Evolutionary conservation across 2,113 vertebrate genomes (phyloP), one percentile per base, ranked within the genome.

Genomic region (Calypte anna): DNA sequence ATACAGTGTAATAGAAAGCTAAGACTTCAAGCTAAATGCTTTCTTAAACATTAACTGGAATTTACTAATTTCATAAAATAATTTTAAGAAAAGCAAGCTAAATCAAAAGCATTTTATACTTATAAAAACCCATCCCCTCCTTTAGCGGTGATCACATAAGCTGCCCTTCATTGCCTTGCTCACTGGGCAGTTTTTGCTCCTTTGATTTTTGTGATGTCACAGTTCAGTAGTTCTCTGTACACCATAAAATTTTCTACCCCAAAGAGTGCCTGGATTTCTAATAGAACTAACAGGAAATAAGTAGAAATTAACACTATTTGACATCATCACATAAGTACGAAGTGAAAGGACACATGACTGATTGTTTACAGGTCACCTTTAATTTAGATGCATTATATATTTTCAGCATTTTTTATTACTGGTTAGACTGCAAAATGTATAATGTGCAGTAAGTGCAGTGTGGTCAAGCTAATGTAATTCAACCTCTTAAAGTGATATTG

Each of bases 341-440:
- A 61, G 51, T 23, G 38, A 51, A 82, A 74, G 43, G 69, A 28
- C 54, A 31, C 31, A 20, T 12, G 66, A 57, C 51, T n/a, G 5
- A 67, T 69, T 86, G n/a, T 57, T 82, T 77, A 40, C 79, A 83
- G 94, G 96, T 96, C 94, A 96, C 93, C 93, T 96, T 91, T 94
- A 88, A 75, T 91, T 88, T 88, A 57, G 64, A n/a, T 83, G 64
- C 82, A 61, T 88, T 90, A 80, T 96, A 40, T 86, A 78, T 43
- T 50, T 90, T 96, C 88, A 95, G 94, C 82, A 78, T 43, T 78
- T 94, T 97, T 96, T 87, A 92, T 93, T 95, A 54, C 86, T 85
- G 74, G 62, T 94, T 94, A 74, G 72, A 67, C 24, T 86, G 82
- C 59, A 88, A 90, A 94, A 90, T 90, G 9, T 95, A 40, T 82